phyloP scores from a whole-genome alignment of 2,888 invertebrate species.

The Tetheella fluctuosa region DNA sequence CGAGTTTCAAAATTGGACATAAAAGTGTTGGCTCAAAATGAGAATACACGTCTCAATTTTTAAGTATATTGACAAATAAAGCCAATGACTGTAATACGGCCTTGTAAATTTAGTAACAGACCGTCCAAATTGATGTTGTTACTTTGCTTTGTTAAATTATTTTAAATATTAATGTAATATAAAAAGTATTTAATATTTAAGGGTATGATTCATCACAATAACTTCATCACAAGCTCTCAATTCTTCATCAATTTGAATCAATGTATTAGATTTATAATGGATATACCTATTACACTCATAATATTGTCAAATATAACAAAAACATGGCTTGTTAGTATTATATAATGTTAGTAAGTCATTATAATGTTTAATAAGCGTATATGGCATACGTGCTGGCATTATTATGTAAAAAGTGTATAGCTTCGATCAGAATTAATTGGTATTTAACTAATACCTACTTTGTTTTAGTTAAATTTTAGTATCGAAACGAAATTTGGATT shows the following conservation, averaged over 20 bases:
- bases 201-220: background rate
- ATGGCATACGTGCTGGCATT: background rate
- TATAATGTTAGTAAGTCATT: background rate
- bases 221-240: too few species aligned
- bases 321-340: background rate
- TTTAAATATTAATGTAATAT: constrained; percentile 30
- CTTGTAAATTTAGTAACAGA: constrained; percentile 44
- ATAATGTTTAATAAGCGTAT: background rate
- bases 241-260: too few species aligned
- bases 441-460: too few species aligned
- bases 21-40: background rate
- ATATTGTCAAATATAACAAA: background rate
- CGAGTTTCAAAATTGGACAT: constrained; percentile 30
- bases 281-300: background rate
- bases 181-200: constrained; percentile 1
- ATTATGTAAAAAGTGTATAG: background rate
- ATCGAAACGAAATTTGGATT: too few species aligned
- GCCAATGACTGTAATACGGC: constrained; percentile 31
- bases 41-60: background rate
- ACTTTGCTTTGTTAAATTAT: constrained; percentile 52
- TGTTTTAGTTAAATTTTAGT: background rate
- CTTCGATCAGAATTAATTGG: background rate
- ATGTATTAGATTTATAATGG: too few species aligned
- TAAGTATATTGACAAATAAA: constrained; percentile 18
- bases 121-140: constrained; percentile 61